Percentiles rank a stretch among this genome's conserved stretches.
phyloP scores from a whole-genome alignment of 2,797 vertebrate genomes.

The Liparis tanakae region DNA sequence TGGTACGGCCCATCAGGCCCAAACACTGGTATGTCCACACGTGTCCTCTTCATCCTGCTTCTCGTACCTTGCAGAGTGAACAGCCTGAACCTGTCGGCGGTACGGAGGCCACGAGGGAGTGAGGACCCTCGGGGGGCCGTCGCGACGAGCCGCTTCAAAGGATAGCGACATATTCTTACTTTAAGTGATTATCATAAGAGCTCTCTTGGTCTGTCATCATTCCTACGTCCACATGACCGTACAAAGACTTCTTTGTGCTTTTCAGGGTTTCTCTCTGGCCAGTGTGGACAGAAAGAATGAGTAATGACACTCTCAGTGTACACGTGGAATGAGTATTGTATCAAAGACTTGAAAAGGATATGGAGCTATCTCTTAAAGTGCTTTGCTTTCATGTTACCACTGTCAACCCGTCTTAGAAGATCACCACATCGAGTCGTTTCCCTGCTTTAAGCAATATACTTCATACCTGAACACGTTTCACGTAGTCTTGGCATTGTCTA shows the following conservation, averaged over 20 bases:
- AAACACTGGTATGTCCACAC: neutral
- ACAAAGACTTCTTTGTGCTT: conserved; percentile 12
- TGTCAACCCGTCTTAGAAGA: conserved; percentile 3
- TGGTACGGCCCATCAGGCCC: conserved; percentile 1
- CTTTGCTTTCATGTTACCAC: neutral
- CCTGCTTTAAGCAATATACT: conserved; percentile 75
- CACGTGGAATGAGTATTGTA: neutral
- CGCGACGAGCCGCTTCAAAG: conserved; percentile 31
- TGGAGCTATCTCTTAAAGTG: conserved; percentile 9
- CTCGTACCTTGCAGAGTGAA: neutral
- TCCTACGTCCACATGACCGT: conserved; percentile 3
- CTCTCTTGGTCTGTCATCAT: neutral
- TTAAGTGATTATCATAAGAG: conserved; percentile 3
- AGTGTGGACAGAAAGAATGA: neutral
- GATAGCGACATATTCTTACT: conserved; percentile 11
- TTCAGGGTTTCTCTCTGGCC: neutral
- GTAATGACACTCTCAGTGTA: neutral
- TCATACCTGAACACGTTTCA: conserved; percentile 58
- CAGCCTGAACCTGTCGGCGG: conserved; percentile 7
- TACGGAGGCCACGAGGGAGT: neutral
- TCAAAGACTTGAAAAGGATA: neutral
- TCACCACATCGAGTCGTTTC: conserved; percentile 17
- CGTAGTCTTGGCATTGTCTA: conserved; percentile 75
- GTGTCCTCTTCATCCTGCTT: neutral
- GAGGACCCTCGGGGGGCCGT: conserved; percentile 1